These are phyloP conservation scores for Tipula unca DNA, from an alignment of 2,888 invertebrate species.

Conservation along the genomic window DNA sequence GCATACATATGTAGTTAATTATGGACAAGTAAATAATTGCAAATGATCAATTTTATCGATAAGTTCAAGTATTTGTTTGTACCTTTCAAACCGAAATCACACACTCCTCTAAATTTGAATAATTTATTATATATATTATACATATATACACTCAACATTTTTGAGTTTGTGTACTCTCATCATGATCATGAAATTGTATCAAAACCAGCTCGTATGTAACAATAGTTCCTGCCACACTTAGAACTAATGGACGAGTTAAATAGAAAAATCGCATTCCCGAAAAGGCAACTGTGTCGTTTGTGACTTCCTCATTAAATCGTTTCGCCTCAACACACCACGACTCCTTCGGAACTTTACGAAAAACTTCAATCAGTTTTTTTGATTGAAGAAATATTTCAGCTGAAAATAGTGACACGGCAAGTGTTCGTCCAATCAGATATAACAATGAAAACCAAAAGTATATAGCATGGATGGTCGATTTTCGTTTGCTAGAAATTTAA, in stretches of 20 bases:
- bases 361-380: conserved; percentile 37
- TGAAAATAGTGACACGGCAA: conserved; percentile 48
- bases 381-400: conserved; percentile 50
- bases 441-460: conserved; percentile 51
- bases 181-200: conserved; percentile 47
- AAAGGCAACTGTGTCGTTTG: conserved; percentile 36
- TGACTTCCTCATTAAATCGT: conserved; percentile 38
- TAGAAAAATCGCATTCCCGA: conserved; percentile 41
- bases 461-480: conserved; percentile 38
- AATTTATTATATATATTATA: too few relatives aligned
- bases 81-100: not conserved
- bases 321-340: conserved; percentile 44
- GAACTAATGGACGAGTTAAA: conserved; percentile 37
- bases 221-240: conserved; percentile 49
- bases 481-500: conserved; percentile 32
- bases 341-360: conserved; percentile 43
- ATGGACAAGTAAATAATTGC: not conserved
- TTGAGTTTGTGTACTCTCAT: conserved; percentile 4
- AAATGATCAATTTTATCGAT: not conserved
- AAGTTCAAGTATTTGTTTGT: not conserved
- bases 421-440: conserved; percentile 47
- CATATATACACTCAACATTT: not conserved
- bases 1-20: not conserved
- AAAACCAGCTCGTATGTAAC: conserved; percentile 51
- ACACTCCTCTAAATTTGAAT: too few relatives aligned